A percentile compares a stretch with the other conserved stretches of the same genome.
Evolutionary conservation across 2,888 invertebrate genomes (phyloP).

Genomic region (Amphipoea lucens): DNA sequence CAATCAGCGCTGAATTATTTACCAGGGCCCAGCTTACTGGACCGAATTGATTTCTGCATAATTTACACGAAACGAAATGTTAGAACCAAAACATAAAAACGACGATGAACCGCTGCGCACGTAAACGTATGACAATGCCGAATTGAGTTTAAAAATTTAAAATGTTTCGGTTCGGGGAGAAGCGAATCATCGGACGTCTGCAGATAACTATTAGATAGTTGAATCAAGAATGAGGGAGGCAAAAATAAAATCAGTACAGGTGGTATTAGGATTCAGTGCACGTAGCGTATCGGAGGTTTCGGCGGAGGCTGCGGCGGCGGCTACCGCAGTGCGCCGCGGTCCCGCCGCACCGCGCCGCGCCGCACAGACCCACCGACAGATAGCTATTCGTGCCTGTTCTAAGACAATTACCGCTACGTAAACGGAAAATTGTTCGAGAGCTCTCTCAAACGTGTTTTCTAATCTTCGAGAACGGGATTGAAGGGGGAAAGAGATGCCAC

Average conservation of each 20-base stretch:
- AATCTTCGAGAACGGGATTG: conserved; percentile 82
- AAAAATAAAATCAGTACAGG: conserved; percentile 89
- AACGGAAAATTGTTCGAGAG: conserved; percentile 88
- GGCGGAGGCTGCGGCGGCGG: conserved; percentile 79
- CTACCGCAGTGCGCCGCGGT: conserved; percentile 84
- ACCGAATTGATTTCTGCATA: conserved; percentile 88
- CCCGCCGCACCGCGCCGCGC: conserved; percentile 76
- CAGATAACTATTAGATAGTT: conserved; percentile 86
- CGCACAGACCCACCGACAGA: conserved; percentile 72
- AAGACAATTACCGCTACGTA: conserved; percentile 89
- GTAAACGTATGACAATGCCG: conserved; percentile 66
- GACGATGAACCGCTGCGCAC: conserved; percentile 73
- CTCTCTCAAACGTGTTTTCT: conserved; percentile 87
- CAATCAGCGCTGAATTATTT: conserved; percentile 89
- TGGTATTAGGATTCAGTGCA: conserved; percentile 86
- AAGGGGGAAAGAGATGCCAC: conserved; percentile 73
- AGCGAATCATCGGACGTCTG: conserved; percentile 76
- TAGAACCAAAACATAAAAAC: conserved; percentile 78
- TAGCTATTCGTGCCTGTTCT: conserved; percentile 84
- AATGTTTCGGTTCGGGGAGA: conserved; percentile 62
- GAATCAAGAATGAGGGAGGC: conserved; percentile 86
- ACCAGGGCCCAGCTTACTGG: conserved; percentile 83
- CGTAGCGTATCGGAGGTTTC: conserved; percentile 86
- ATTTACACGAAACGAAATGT: conserved; percentile 83
- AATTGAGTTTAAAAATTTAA: conserved; percentile 66